Conservation (phyloP, 2,113 vertebrate genomes). For the Rhegmatorhina hoffmannsi region DNA sequence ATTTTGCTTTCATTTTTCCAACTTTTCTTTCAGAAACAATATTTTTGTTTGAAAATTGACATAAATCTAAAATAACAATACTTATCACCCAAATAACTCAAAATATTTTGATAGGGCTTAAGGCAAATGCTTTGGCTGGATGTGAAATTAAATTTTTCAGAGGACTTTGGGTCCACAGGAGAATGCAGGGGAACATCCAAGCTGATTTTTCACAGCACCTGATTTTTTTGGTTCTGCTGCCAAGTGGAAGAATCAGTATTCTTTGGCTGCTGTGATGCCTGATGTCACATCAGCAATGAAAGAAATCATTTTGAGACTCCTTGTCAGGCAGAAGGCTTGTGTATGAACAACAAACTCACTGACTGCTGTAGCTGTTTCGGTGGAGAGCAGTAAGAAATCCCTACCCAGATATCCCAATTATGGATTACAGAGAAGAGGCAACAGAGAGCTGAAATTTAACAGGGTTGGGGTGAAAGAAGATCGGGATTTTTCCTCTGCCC, state of each 20-base stretch:
- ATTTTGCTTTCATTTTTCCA: neutral
- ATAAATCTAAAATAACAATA: neutral
- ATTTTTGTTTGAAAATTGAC: neutral
- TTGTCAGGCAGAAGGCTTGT: neutral
- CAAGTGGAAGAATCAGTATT: neutral
- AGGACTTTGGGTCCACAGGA: neutral
- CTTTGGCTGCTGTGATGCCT: neutral
- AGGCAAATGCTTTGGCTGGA: neutral
- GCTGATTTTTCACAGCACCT: neutral
- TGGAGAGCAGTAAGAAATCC: neutral
- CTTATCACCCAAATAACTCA: neutral
- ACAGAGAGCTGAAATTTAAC: neutral
- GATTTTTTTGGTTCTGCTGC: neutral
- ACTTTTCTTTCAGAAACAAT: neutral
- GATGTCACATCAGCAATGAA: neutral
- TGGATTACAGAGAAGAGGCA: neutral
- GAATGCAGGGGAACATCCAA: neutral
- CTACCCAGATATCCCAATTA: neutral
- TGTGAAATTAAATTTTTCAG: neutral
- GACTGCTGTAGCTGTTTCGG: neutral
- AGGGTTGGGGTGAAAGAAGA: no score
- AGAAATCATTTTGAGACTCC: neutral
- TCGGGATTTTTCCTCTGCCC: neutral
- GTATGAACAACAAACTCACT: neutral
- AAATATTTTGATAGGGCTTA: neutral